Evolutionary conservation across 2,888 invertebrate genomes (phyloP).

Genomic region (Carabus problematicus): DNA sequence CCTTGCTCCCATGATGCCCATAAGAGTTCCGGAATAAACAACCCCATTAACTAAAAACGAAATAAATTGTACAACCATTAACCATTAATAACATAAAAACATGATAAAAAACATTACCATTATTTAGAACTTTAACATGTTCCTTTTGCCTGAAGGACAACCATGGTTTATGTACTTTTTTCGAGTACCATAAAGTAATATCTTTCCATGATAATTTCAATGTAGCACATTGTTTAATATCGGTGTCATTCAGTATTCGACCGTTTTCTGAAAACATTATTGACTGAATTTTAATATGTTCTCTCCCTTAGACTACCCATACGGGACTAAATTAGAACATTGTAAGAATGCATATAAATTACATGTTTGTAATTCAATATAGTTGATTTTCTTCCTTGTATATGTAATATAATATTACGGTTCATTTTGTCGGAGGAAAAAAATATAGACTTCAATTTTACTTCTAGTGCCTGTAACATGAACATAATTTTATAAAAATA

Average conservation of each 20-base stretch:
- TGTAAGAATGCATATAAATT: no score
- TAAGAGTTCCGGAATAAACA: conserved; percentile 71
- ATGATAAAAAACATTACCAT: conserved; percentile 6
- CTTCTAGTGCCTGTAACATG: background rate
- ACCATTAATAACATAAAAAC: background rate
- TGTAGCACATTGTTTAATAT: no score
- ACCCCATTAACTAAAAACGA: conserved; percentile 70
- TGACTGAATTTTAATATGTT: no score
- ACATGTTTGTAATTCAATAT: no score
- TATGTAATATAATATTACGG: no score
- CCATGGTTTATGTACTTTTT: conserved; percentile 3
- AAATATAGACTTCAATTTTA: no score
- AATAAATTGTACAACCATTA: background rate
- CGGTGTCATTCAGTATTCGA: no score
- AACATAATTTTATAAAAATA: background rate
- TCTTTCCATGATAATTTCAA: conserved; percentile 33
- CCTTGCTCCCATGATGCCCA: conserved; percentile 80
- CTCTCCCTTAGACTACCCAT: no score
- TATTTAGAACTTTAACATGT: conserved; percentile 30
- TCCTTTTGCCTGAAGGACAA: conserved; percentile 12
- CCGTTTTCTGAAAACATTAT: no score
- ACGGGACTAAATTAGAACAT: no score
- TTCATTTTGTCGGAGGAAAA: no score
- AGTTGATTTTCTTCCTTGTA: no score
- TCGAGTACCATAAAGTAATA: conserved; percentile 32